Evolutionary conservation across 2,888 invertebrate species (phyloP).

Genomic region (Eubasilissa splendida): DNA sequence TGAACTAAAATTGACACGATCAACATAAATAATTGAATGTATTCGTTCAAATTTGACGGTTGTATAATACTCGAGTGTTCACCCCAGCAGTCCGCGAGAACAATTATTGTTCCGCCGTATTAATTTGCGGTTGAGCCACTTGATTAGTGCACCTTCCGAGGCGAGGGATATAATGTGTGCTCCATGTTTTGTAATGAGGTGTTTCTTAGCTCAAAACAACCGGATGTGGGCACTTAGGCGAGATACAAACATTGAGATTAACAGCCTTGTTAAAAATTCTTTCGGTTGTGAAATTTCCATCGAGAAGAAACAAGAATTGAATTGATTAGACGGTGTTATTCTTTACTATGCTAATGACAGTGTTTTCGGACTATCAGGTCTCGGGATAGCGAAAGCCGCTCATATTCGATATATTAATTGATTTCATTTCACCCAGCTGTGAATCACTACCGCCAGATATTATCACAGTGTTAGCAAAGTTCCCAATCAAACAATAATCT

Average conservation of each 20-base stretch:
- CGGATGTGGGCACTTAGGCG: slow-evolving; percentile 53
- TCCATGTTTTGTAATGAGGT: slow-evolving; percentile 50
- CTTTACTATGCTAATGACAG: slow-evolving; percentile 39
- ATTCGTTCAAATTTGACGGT: background rate
- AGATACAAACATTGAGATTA: slow-evolving; percentile 54
- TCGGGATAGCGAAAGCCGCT: slow-evolving; percentile 34
- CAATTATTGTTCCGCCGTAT: slow-evolving; percentile 29
- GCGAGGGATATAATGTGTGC: slow-evolving; percentile 1
- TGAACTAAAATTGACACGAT: too few species aligned
- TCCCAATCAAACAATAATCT: slow-evolving; percentile 31
- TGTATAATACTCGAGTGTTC: background rate
- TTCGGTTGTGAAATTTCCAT: slow-evolving; percentile 49
- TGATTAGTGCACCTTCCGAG: slow-evolving; percentile 2
- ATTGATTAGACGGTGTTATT: slow-evolving; percentile 46
- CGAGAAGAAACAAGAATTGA: slow-evolving; percentile 42
- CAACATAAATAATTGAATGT: too few species aligned
- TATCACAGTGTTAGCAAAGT: slow-evolving; percentile 1
- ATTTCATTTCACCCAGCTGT: slow-evolving; percentile 17
- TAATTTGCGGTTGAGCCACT: slow-evolving; percentile 32
- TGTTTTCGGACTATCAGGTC: slow-evolving; percentile 13
- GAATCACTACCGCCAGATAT: background rate
- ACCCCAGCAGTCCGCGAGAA: slow-evolving; percentile 12
- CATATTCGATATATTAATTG: slow-evolving; percentile 48
- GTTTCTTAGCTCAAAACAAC: slow-evolving; percentile 36
- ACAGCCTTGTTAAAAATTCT: slow-evolving; percentile 52